These are phyloP conservation scores for Lasioglossum vierecki DNA, from an alignment of 2,888 invertebrate genomes.

Conservation along the genomic window DNA sequence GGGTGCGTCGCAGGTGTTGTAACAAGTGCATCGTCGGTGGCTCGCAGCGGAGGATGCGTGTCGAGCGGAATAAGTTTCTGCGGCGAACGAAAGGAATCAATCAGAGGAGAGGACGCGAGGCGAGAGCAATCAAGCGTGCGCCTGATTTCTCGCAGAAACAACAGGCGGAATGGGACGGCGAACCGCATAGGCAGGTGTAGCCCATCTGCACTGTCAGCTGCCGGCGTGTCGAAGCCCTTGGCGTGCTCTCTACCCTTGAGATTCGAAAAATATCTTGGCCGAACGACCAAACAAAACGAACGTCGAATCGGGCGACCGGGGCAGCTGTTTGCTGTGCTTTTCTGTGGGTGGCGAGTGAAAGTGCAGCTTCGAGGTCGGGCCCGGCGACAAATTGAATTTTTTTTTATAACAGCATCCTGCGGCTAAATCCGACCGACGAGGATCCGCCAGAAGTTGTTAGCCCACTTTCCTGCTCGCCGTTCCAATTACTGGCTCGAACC, in stretches of 20 bases:
- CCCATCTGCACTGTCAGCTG: constrained; percentile 73
- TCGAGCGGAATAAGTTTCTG: background rate
- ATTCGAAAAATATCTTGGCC: constrained; percentile 66
- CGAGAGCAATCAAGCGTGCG: background rate
- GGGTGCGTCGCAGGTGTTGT: background rate
- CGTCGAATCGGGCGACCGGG: constrained; percentile 26
- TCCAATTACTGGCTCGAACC: background rate
- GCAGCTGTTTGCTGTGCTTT: constrained; percentile 67
- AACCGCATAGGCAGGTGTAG: constrained; percentile 71
- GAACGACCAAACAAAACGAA: constrained; percentile 4
- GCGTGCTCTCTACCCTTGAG: constrained; percentile 64
- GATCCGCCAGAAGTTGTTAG: background rate
- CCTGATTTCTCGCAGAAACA: constrained; percentile 43
- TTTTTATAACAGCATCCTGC: constrained; percentile 18
- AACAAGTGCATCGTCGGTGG: background rate
- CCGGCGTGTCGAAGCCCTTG: constrained; percentile 63
- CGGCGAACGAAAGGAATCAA: background rate
- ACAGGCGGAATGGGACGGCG: constrained; percentile 34
- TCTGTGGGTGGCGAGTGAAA: constrained; percentile 68
- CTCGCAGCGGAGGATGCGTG: background rate
- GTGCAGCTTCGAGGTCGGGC: constrained; percentile 58
- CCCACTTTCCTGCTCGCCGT: background rate
- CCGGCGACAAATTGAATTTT: constrained; percentile 56
- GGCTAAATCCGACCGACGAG: constrained; percentile 11
- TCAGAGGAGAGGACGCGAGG: background rate